Evolutionary conservation across 1,140 invertebrate species (phyloP).

Genomic region (Tetramorium simillimum): DNA sequence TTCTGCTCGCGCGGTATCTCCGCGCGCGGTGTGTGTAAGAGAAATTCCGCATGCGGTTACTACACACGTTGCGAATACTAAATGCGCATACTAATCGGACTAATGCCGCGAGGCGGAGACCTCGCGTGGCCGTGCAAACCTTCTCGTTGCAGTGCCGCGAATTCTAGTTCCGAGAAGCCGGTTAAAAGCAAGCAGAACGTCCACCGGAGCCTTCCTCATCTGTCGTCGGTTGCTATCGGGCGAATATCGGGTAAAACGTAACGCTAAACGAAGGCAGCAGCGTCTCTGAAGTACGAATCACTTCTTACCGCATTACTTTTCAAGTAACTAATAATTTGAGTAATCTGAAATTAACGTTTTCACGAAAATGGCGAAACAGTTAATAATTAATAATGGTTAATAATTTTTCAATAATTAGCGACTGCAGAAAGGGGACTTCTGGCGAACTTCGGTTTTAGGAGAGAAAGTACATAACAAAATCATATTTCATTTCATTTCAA

Average conservation of each 20-base stretch:
- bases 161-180: constrained; percentile 32
- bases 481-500: neutral
- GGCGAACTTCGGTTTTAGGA: neutral
- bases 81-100: constrained; percentile 46
- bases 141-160: neutral
- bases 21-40: neutral
- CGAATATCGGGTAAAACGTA: neutral
- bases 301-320: neutral
- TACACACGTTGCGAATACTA: constrained; percentile 58
- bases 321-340: neutral
- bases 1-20: constrained; percentile 32
- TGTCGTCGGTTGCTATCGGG: neutral
- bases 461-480: neutral
- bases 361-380: neutral
- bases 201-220: neutral
- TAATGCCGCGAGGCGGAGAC: constrained; percentile 13
- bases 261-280: neutral
- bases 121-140: neutral
- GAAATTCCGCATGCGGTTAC: constrained; percentile 49
- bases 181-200: neutral
- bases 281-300: neutral
- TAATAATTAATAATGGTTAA: neutral
- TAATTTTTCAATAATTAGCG: neutral
- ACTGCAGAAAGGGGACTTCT: neutral
- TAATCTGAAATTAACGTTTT: neutral